Conservation (phyloP, 2,888 invertebrate genomes). For the Cylloceria caligata region DNA sequence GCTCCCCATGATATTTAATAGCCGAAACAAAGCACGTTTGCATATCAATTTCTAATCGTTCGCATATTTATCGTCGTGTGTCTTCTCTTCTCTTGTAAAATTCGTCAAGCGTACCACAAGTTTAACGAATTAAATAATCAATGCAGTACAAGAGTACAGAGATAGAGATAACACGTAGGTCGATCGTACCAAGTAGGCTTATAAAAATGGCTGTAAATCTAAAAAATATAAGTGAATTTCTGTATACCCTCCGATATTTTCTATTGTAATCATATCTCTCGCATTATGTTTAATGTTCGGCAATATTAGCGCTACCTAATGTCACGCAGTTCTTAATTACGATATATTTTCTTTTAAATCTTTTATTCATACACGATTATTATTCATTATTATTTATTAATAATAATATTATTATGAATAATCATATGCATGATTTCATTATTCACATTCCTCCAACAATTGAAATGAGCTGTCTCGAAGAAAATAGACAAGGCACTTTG, state of each 20-base stretch:
- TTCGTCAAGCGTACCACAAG: slow-evolving; percentile 30
- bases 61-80: slow-evolving; percentile 26
- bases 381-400: slow-evolving; percentile 38
- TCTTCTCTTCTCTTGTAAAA: not conserved
- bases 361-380: slow-evolving; percentile 60
- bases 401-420: slow-evolving; percentile 54
- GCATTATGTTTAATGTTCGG: slow-evolving; percentile 60
- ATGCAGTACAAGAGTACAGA: slow-evolving; percentile 51
- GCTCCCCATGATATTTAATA: slow-evolving; percentile 60
- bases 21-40: slow-evolving; percentile 58
- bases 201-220: slow-evolving; percentile 84
- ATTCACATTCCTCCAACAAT: slow-evolving; percentile 84
- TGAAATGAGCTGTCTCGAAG: slow-evolving; percentile 84
- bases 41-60: slow-evolving; percentile 32
- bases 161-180: slow-evolving; percentile 79
- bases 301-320: slow-evolving; percentile 65
- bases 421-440: slow-evolving; percentile 76
- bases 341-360: slow-evolving; percentile 42
- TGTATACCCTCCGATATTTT: slow-evolving; percentile 56
- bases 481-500: slow-evolving; percentile 84
- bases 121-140: slow-evolving; percentile 30
- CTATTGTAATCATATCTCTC: slow-evolving; percentile 58
- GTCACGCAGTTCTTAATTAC: slow-evolving; percentile 49
- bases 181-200: slow-evolving; percentile 81
- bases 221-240: slow-evolving; percentile 83